Base-by-base conservation (phyloP, 1,140 invertebrate species). In the Portunus trituberculatus region DNA sequence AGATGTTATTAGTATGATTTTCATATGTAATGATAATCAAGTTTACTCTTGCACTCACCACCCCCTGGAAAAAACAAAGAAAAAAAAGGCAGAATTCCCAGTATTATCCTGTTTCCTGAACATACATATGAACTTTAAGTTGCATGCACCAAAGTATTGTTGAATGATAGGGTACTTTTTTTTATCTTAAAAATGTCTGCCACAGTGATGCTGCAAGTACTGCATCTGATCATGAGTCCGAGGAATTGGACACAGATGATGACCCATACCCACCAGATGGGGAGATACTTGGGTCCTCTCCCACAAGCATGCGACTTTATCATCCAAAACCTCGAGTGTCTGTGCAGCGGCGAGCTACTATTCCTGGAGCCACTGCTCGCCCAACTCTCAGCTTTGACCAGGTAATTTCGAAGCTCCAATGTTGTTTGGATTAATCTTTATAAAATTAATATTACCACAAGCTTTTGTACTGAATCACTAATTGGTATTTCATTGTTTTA, bases 321-420 rank as follows among this genome's bases (percentile, higher is more conserved):
- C 98, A 98, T 32, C 98, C 98, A 0, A 98, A 98, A 96, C 98
- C 98, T 32, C 97, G 98, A 67, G 97, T 98, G 32, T 97, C 97
- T 90, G 98, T 98, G 29, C 98, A 98, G 97, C 97, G 99, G 16
- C 97, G 99, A 39, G 98, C 99, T 90, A 99, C 98, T 7, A 98
- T 99, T 96, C 98, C 98, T 96, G 98, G 99, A 10, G 98, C 98
- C 87, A 98, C 98, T 95, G 98, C 98, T 95, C 97, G 97, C 92
- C 97, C 98, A 88, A 97, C 97, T 95, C 97, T 98, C 94, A 97
- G 97, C 96, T 97, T 98, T 91, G 98, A 98, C 96, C 97, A 98
- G 97, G 97, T 98, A 96, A 92, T 84, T 48, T 46, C 48, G 6
- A 52, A 52, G 48, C 48, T 52, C n/a, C n/a, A n/a, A n/a, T 39